phyloP scores from a whole-genome alignment of 2,888 invertebrate genomes.

The Plagodis dolabraria region DNA sequence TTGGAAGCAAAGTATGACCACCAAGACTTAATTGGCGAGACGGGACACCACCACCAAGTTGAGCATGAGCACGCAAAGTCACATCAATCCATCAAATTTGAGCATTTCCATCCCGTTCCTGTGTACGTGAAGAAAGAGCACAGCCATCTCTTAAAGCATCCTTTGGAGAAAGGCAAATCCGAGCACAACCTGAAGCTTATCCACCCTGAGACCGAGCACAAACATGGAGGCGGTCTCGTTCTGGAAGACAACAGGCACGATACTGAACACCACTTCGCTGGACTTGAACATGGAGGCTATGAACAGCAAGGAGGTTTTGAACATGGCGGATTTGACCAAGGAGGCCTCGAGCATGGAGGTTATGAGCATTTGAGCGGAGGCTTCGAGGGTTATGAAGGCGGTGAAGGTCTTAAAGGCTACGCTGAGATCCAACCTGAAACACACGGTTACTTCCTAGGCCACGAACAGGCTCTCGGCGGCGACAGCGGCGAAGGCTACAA shows the following conservation, averaged over 20 bases:
- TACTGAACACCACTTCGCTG: constrained; percentile 63
- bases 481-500: constrained; percentile 72
- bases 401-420: constrained; percentile 69
- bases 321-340: constrained; percentile 53
- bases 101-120: constrained; percentile 89
- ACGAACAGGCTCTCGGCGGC: constrained; percentile 59
- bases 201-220: constrained; percentile 86
- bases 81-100: constrained; percentile 88
- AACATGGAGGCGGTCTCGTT: constrained; percentile 84
- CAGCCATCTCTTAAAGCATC: constrained; percentile 86
- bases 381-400: constrained; percentile 62
- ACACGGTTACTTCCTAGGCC: constrained; percentile 65
- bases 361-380: constrained; percentile 40
- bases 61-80: constrained; percentile 88
- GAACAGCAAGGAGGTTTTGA: constrained; percentile 59
- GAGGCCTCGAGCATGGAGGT: constrained; percentile 48
- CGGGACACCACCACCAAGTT: constrained; percentile 85
- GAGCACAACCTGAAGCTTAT: constrained; percentile 85
- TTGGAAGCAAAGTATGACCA: constrained; percentile 69
- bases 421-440: constrained; percentile 64
- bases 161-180: constrained; percentile 86
- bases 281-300: constrained; percentile 54
- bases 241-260: constrained; percentile 84
- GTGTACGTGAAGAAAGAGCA: constrained; percentile 89
- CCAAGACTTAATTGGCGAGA: constrained; percentile 71